Conservation (phyloP, 2,113 vertebrate genomes). For the Dipodomys spectabilis region DNA sequence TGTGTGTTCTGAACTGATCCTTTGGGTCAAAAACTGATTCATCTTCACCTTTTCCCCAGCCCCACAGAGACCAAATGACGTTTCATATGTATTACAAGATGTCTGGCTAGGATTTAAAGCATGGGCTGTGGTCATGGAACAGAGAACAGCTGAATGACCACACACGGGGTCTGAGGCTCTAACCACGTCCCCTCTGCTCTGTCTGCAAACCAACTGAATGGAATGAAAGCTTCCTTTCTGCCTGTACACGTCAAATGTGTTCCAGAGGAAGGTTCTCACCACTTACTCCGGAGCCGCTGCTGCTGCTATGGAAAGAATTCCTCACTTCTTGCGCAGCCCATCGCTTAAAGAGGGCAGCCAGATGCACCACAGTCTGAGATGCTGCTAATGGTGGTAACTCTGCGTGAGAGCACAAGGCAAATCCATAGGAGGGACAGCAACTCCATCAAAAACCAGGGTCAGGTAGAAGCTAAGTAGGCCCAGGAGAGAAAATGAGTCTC, state of each 20-base stretch:
- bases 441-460: neutral
- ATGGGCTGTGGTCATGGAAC: conserved; percentile 29
- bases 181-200: neutral
- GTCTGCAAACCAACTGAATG: conserved; percentile 54
- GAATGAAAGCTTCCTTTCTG: conserved; percentile 59
- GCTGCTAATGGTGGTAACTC: conserved; percentile 4
- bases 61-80: neutral
- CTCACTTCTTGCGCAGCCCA: conserved; percentile 26
- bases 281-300: conserved; percentile 11
- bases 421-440: neutral
- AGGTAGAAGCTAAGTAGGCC: conserved; percentile 35
- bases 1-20: neutral
- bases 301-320: conserved; percentile 50
- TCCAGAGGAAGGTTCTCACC: conserved; percentile 51
- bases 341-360: conserved; percentile 57
- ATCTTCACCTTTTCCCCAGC: conserved; percentile 63
- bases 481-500: conserved; percentile 33
- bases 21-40: conserved; percentile 31
- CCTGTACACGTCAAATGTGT: neutral
- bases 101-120: conserved; percentile 47
- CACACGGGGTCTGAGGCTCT: conserved; percentile 54
- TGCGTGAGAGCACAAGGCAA: conserved; percentile 2
- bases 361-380: conserved; percentile 31
- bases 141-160: conserved; percentile 56
- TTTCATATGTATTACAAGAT: conserved; percentile 41